Conservation (phyloP, 2,888 invertebrate species). For the Diploptera punctata region DNA sequence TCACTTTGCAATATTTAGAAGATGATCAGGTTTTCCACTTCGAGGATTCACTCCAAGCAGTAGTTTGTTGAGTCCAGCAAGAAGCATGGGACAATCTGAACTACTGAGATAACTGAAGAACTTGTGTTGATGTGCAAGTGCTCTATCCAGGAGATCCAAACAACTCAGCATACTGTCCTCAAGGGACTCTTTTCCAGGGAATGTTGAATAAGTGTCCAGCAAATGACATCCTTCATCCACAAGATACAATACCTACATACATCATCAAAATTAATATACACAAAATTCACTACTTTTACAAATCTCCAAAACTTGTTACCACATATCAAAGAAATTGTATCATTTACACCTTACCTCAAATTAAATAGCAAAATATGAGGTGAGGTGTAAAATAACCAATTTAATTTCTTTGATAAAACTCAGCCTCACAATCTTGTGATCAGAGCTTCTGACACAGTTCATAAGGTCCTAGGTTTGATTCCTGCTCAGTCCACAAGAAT, state of each 20-base stretch:
- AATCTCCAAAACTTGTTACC: too few species aligned
- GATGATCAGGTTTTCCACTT: conserved; percentile 78
- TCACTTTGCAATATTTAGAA: conserved; percentile 74
- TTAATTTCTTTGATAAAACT: too few species aligned
- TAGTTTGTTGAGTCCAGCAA: conserved; percentile 81
- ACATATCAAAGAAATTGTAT: too few species aligned
- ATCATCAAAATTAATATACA: too few species aligned
- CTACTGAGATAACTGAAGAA: conserved; percentile 71
- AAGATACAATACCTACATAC: conserved; percentile 63
- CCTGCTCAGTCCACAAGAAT: too few species aligned
- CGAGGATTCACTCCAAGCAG: conserved; percentile 79
- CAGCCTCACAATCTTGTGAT: too few species aligned
- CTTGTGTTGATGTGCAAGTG: conserved; percentile 72
- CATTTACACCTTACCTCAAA: too few species aligned
- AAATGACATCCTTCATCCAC: conserved; percentile 77
- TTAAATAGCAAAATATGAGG: too few species aligned
- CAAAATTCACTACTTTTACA: too few species aligned
- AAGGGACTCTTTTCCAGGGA: conserved; percentile 70
- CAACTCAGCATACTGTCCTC: conserved; percentile 75
- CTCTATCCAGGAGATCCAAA: conserved; percentile 77
- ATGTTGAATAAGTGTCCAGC: conserved; percentile 72
- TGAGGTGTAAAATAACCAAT: too few species aligned
- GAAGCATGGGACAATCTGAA: conserved; percentile 68
- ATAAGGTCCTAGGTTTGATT: too few species aligned
- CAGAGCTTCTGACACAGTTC: too few species aligned